phyloP scores from a whole-genome alignment of 37 sponge, comb jelly and placozoan genomes.

The Petrosia ficiformis region DNA sequence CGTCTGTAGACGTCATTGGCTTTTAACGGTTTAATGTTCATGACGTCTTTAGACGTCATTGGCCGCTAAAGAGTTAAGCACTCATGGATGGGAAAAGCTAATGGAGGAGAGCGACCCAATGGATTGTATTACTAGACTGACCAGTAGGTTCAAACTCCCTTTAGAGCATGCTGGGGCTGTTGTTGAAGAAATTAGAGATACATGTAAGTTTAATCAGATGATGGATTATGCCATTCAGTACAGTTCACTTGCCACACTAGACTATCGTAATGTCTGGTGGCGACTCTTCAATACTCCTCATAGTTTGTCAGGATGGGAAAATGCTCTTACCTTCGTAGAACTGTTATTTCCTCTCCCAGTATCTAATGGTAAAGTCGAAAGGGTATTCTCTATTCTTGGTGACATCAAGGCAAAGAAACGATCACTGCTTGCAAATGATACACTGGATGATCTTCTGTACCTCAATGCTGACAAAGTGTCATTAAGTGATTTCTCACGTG shows the following conservation, averaged over 20 bases:
- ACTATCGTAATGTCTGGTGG: background rate
- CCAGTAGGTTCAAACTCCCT: background rate
- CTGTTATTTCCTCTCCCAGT: conserved; percentile 35
- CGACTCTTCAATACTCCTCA: background rate
- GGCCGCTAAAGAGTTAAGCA: too few relatives aligned
- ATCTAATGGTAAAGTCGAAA: conserved; percentile 45
- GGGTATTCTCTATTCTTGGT: conserved; percentile 28
- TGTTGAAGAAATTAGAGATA: background rate
- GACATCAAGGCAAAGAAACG: conserved; percentile 23
- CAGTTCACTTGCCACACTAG: background rate
- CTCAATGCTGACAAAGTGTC: background rate
- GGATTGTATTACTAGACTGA: background rate
- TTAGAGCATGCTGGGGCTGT: background rate
- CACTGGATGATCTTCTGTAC: conserved; percentile 29
- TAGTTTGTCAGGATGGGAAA: background rate
- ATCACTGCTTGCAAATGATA: conserved; percentile 8
- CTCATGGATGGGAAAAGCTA: background rate
- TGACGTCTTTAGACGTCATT: too few relatives aligned
- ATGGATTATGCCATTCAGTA: background rate
- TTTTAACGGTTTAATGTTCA: too few relatives aligned
- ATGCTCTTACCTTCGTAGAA: background rate
- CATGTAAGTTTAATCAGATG: background rate
- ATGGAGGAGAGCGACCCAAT: background rate
- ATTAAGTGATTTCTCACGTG: conserved; percentile 1
- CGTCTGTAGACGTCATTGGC: too few relatives aligned